Evolutionary conservation across 2,113 vertebrate species (phyloP), one percentile per base, ranked within the genome.

Genomic region (Cyanoderma ruficeps): DNA sequence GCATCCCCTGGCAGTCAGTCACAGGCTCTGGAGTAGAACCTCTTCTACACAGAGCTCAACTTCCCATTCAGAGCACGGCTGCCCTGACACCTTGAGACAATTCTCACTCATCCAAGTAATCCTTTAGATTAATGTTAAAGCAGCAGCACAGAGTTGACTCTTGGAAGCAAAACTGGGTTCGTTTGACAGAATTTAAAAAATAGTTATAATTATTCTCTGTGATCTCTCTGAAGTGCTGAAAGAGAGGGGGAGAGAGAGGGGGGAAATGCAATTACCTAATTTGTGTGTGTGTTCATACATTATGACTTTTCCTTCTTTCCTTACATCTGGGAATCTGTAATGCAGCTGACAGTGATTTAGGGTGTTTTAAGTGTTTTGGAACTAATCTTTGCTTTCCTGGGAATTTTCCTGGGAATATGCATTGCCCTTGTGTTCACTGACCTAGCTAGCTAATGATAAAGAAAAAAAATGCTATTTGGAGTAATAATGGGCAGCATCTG

Each of bases 401-500:
- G 80, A 75, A 70, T 60, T 71, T 80, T 70, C 23, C 49, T 55
- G 50, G n/a, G 70, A 49, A 75, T 69, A 47, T 33, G 84, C 19
- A 23, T 93, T 72, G 35, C 87, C 39, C 31, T 69, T 83, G 60
- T 63, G 69, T 67, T 95, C 71, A 47, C 42, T 95, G 82, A 93
- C 93, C 96, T 92, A 76, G 87, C 55, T 39, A 82, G 75, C 63
- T 94, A 92, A 65, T 83, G 64, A 85, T 86, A 87, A 94, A 80
- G 57, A 52, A 71, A 84, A 83, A 57, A 47, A 92, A 56, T 84
- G 81, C 50, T 92, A 67, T 92, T 93, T 81, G 89, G 39, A 94
- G 83, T 96, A 94, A 90, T 87, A 96, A 96, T 22, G 37, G 83
- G 49, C 41, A 92, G 64, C 79, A 56, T 94, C 94, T 71, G 96